These are phyloP conservation scores for Ctena decussata DNA, from an alignment of 2,888 invertebrate genomes.

Conservation along the genomic window DNA sequence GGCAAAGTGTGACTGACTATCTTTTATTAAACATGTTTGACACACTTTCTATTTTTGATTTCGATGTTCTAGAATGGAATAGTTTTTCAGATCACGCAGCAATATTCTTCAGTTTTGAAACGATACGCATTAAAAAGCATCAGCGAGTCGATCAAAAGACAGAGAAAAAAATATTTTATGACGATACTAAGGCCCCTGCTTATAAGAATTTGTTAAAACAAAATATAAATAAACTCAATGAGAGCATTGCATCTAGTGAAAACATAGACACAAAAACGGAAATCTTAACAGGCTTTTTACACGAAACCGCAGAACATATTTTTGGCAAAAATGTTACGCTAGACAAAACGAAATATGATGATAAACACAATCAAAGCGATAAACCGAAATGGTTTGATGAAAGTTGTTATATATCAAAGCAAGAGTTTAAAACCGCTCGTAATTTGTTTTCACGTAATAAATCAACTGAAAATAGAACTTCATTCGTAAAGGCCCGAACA, in stretches of 20 bases:
- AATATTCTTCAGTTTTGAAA: not conserved
- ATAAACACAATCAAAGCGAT: not conserved
- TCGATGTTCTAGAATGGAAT: not conserved
- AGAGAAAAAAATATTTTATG: not conserved
- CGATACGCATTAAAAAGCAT: not conserved
- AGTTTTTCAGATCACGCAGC: not conserved
- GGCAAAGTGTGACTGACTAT: too few species aligned
- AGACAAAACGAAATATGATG: not conserved
- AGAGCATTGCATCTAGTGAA: not conserved
- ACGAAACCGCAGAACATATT: not conserved
- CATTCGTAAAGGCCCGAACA: not conserved
- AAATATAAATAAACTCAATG: not conserved
- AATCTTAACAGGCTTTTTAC: not conserved
- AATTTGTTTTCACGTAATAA: not conserved
- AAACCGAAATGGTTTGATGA: not conserved
- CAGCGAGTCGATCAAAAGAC: not conserved
- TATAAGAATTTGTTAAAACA: not conserved
- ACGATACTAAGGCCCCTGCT: not conserved
- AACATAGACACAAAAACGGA: not conserved
- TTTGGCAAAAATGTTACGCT: not conserved
- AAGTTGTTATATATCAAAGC: not conserved
- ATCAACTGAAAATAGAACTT: not conserved
- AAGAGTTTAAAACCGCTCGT: not conserved
- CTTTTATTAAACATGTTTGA: not conserved
- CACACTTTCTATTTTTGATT: not conserved